Conservation (phyloP, 2,797 vertebrate species). For the Picus viridis region DNA sequence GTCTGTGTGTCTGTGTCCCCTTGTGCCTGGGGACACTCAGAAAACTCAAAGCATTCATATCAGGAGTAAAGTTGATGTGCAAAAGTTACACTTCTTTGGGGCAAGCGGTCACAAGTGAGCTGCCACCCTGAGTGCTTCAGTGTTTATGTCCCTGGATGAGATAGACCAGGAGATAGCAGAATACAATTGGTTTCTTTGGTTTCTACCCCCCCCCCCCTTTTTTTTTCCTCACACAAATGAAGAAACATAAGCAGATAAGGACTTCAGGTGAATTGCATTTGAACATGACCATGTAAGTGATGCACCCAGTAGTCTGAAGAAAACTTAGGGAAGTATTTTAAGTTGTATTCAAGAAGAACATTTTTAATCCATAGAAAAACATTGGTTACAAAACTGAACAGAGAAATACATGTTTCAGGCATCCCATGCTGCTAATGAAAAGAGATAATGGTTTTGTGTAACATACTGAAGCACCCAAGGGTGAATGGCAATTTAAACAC, state of each 20-base stretch:
- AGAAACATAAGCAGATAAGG: background rate
- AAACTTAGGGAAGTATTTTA: background rate
- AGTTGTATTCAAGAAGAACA: background rate
- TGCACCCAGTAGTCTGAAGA: background rate
- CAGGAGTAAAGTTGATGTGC: background rate
- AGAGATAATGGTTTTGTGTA: background rate
- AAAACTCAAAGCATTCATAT: background rate
- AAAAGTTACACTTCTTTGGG: background rate
- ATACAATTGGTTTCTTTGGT: background rate
- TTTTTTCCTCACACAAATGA: background rate
- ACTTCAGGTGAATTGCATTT: background rate
- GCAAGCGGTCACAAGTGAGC: background rate
- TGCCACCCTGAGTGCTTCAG: background rate
- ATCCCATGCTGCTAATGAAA: background rate
- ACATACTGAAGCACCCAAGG: background rate
- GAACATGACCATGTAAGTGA: background rate
- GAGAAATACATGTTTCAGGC: background rate
- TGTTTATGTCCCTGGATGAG: accelerated
- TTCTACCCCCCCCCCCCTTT: too few species aligned
- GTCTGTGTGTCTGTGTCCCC: background rate
- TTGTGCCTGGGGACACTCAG: background rate
- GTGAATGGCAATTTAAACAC: background rate
- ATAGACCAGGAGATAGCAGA: background rate
- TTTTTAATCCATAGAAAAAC: background rate
- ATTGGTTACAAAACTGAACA: background rate